A percentile compares a stretch with the other conserved stretches of the same genome.
Evolutionary conservation across 2,113 vertebrate genomes (phyloP).

Genomic region (Aythya baeri): DNA sequence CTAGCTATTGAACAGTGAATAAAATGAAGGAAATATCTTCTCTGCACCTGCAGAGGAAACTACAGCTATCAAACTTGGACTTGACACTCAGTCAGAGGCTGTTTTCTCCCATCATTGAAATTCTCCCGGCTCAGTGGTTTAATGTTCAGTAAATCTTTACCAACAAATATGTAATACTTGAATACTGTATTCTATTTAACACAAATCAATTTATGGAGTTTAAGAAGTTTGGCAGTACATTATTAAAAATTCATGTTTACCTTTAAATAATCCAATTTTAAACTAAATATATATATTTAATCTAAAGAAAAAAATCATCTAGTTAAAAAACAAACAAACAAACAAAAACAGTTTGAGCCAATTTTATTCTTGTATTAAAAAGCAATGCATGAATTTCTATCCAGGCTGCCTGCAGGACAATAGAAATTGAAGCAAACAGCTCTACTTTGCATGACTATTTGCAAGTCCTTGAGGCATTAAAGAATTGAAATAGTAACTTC

Average conservation of each 20-base stretch:
- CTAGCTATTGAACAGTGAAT: slow-evolving; percentile 15
- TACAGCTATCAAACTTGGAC: background rate
- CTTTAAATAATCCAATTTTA: background rate
- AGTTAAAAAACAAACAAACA: background rate
- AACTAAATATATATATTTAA: background rate
- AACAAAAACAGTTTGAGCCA: background rate
- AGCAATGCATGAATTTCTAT: background rate
- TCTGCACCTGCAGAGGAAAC: background rate
- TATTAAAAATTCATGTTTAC: background rate
- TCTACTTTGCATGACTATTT: background rate
- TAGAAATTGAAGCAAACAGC: background rate
- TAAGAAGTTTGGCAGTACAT: background rate
- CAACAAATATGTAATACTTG: background rate
- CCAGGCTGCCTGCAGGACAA: background rate
- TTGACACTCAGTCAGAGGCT: background rate
- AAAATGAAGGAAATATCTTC: slow-evolving; percentile 10
- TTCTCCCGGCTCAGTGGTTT: background rate
- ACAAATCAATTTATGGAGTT: background rate
- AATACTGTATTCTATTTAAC: background rate
- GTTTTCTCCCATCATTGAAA: background rate
- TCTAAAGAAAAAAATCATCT: background rate
- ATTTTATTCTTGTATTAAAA: background rate
- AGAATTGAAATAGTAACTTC: background rate
- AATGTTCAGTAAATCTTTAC: background rate
- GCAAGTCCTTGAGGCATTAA: background rate